Conservation (phyloP, 2,113 vertebrate species). For the Cololabis saira region DNA sequence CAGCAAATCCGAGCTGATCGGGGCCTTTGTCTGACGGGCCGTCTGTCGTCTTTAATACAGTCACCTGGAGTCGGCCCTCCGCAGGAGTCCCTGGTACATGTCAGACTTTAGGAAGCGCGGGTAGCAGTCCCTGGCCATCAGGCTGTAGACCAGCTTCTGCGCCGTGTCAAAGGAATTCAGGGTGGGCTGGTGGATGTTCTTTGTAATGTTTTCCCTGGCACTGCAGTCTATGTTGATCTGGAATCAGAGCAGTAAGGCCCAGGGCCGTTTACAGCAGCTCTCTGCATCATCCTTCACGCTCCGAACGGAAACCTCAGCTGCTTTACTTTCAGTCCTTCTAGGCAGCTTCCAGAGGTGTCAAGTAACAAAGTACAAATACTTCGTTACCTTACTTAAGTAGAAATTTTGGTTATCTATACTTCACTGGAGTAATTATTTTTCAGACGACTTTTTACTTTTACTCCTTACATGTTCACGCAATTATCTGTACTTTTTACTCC, state of each 20-base stretch:
- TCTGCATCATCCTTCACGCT: slow-evolving; percentile 12
- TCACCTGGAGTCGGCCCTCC: slow-evolving; percentile 72
- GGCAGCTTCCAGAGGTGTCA: too few species aligned
- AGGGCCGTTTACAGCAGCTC: slow-evolving; percentile 10
- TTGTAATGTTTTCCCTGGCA: slow-evolving; percentile 90
- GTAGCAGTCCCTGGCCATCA: slow-evolving; percentile 95
- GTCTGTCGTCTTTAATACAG: slow-evolving; percentile 40
- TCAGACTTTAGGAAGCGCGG: slow-evolving; percentile 92
- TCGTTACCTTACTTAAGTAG: too few species aligned
- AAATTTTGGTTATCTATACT: too few species aligned
- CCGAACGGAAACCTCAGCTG: background rate
- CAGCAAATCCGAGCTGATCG: slow-evolving; percentile 43
- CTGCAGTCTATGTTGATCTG: slow-evolving; percentile 95
- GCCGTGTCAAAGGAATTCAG: slow-evolving; percentile 89
- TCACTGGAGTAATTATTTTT: too few species aligned
- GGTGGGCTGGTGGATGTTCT: slow-evolving; percentile 87
- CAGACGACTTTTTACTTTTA: too few species aligned
- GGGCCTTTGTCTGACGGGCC: slow-evolving; percentile 16
- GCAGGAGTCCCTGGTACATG: slow-evolving; percentile 80
- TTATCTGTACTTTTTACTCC: too few species aligned
- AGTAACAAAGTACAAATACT: too few species aligned
- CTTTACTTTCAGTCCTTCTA: too few species aligned
- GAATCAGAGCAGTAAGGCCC: slow-evolving; percentile 47
- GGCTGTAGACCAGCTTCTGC: slow-evolving; percentile 89
- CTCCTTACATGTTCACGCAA: too few species aligned